Evolutionary conservation across 1,140 invertebrate species (phyloP).

Genomic region (Drosophila lacertosa): DNA sequence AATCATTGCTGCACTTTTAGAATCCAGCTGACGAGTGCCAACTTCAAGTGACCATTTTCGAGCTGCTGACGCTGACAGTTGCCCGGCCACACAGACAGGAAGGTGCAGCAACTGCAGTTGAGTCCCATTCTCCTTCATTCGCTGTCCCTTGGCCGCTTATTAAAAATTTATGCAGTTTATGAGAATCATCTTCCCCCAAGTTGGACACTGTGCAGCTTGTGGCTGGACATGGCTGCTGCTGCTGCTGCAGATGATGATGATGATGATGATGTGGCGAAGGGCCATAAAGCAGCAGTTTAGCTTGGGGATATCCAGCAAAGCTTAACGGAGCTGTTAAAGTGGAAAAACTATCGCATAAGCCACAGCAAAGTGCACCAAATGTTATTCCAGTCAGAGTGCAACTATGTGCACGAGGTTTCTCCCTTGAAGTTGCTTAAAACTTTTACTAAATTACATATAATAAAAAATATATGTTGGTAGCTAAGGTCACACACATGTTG

Average conservation of each 20-base stretch:
- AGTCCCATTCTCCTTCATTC: neutral
- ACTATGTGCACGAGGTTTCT: neutral
- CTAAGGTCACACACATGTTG: neutral
- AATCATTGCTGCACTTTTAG: slow-evolving; percentile 32
- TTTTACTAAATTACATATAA: neutral
- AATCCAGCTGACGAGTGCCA: slow-evolving; percentile 20
- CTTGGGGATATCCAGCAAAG: slow-evolving; percentile 44
- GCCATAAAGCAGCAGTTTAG: slow-evolving; percentile 53
- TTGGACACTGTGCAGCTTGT: slow-evolving; percentile 18
- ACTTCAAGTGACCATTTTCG: slow-evolving; percentile 46
- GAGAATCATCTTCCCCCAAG: slow-evolving; percentile 16
- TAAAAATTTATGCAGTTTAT: slow-evolving; percentile 78
- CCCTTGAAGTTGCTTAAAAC: neutral
- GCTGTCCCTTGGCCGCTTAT: slow-evolving; percentile 57
- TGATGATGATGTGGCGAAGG: slow-evolving; percentile 56
- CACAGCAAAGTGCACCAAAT: slow-evolving; percentile 14
- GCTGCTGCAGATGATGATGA: slow-evolving; percentile 13
- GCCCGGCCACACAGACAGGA: slow-evolving; percentile 14
- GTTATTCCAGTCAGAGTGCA: neutral
- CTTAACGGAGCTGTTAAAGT: slow-evolving; percentile 16
- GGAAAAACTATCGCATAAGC: slow-evolving; percentile 10
- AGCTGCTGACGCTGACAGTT: slow-evolving; percentile 37
- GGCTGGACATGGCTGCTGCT: slow-evolving; percentile 34
- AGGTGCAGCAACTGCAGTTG: no score
- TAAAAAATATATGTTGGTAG: no score